Base-by-base conservation (phyloP, 2,797 vertebrate species). In the Allobates femoralis region DNA sequence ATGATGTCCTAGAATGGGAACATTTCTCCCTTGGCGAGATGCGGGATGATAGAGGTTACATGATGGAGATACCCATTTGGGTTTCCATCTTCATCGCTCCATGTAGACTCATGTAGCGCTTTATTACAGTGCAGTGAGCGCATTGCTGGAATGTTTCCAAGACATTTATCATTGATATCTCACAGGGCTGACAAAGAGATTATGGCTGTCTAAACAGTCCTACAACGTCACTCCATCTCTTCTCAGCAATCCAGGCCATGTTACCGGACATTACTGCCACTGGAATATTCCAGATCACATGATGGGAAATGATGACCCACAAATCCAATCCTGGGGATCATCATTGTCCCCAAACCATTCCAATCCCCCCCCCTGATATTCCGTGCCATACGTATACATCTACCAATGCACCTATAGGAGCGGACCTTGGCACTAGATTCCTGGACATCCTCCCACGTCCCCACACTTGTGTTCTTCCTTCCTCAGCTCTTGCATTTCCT, bases 141-240 rank as follows among this genome's bases (percentile, higher is more conserved):
- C 41, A 32, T 79, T 10, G 15, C 21, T 85, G 83, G 60, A 79
- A 71, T 60, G 53, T 32, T 2, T 73, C 55, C 55, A 79, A 41
- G n/a, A 37, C 76, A 71, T 85, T 85, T 85, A 85, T 85, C 83
- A 78, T 19, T 60, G 55, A 77, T 64, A 67, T 81, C 67, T 34
- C 50, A 14, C 26, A 50, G 28, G 19, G 78, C 64, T 86, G 79
- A 86, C 78, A 86, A 53, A 80, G 46, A 73, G 77, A 86, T 86
- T 81, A 81, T 60, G 60, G 60, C 46, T 50, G 41, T 75, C 69
- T 86, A 64, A 74, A 81, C 78, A 86, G 78, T 67, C 78, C 55
- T 71, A 46, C 56, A 79, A 28, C 16, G 37, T 69, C 76, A 81
- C 50, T 58, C n/a, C 41, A 69, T 34, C 14, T 69, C 75, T 28